Base-by-base conservation (phyloP, 2,888 invertebrate genomes). In the Atherix ibis region DNA sequence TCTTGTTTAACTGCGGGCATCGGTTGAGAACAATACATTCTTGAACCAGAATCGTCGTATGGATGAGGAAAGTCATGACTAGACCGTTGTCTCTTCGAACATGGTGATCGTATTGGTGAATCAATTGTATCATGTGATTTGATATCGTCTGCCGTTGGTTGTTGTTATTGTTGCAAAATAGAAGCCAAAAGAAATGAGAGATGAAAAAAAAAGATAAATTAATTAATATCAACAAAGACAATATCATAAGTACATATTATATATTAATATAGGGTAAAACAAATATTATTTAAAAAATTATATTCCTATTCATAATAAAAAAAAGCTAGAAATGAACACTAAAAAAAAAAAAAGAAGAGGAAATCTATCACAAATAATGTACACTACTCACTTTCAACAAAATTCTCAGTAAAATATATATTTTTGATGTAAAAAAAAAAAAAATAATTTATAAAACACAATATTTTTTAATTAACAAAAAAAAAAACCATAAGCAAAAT, bases 21-120 rank as follows among this genome's bases (percentile, higher is more conserved):
- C 3, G 63, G 63, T 35, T 63, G 63, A 1, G 63, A 62, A 37
- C 58, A 58, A 40, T 59, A 61, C 32, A 59, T 58, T 14, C 59
- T 49, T 2, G 62, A 57, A 34, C 52, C 52, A 4, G 58, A 50
- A 39, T 61, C 62, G 37, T 62, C 61, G 36, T 52, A 48, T 34
- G 49, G 53, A 28, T 45, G 47, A 28, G 47, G 37, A 19, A 50
- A 44, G 28, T 52, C 49, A 9, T 50, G 49, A 35, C 48, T 56
- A 16, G 59, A 58, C 4, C 58, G 51, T 32, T 52, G 52, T 3
- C 63, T 48, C 44, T 63, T 63, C 2, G 56, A 48, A 37, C 52
- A 51, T 5, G 61, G 61, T 17, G 60, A 60, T 22, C 48, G 48
- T 10, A 58, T 48, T 16, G 55, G 54, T 26, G 56, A 52, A 34